These are phyloP conservation scores for Drosophila subsilvestris DNA, from an alignment of 2,888 invertebrate genomes.

Conservation along the genomic window DNA sequence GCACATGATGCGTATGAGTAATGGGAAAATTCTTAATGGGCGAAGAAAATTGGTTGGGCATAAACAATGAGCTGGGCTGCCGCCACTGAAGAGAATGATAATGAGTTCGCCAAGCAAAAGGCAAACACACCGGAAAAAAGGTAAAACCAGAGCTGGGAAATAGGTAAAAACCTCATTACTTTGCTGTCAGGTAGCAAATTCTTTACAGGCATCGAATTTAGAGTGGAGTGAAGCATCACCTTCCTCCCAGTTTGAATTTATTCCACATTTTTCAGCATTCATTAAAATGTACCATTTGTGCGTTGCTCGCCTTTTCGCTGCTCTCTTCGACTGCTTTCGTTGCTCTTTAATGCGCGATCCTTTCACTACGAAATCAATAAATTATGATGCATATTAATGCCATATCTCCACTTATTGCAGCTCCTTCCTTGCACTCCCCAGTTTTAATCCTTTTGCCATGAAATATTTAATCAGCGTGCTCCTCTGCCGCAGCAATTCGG, in stretches of 20 bases:
- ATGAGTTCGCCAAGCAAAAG: conserved; percentile 26
- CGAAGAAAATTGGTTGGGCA: conserved; percentile 42
- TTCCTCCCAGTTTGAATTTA: neutral
- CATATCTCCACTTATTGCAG: conserved; percentile 35
- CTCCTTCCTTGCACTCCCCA: conserved; percentile 18
- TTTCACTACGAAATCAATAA: conserved; percentile 29
- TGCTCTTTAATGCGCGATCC: conserved; percentile 22
- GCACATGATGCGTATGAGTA: conserved; percentile 48
- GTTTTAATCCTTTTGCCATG: conserved; percentile 23
- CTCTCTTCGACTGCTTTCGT: neutral
- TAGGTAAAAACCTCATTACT: neutral
- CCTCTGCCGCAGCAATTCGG: conserved; percentile 6
- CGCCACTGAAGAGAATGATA: conserved; percentile 31
- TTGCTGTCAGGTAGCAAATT: conserved; percentile 6
- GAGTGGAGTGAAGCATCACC: neutral
- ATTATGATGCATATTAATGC: conserved; percentile 34
- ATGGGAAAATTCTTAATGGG: conserved; percentile 50
- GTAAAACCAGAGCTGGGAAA: conserved; percentile 6
- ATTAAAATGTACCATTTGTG: conserved; percentile 5
- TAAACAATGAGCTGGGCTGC: conserved; percentile 39
- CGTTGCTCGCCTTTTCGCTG: neutral
- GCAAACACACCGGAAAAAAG: conserved; percentile 3
- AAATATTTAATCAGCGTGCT: conserved; percentile 32
- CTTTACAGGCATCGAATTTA: neutral
- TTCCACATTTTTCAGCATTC: neutral